These are phyloP conservation scores for Brachionus asplanchnoidis DNA, from an alignment of 1,140 invertebrate genomes.

Conservation along the genomic window DNA sequence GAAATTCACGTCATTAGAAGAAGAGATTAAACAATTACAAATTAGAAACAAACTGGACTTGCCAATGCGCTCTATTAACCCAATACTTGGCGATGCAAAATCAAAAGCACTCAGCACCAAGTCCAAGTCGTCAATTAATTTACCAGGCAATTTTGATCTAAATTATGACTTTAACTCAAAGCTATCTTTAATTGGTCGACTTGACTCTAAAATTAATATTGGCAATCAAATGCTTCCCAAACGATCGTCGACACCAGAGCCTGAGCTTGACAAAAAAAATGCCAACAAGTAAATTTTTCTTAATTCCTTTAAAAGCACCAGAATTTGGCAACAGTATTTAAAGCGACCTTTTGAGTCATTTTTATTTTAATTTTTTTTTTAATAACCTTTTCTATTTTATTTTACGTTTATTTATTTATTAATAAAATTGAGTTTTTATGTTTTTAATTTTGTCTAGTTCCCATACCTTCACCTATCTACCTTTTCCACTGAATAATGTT, in stretches of 20 bases:
- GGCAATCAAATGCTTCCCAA: neutral
- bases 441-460: neutral
- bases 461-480: neutral
- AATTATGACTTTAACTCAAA: neutral
- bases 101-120: neutral
- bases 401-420: neutral
- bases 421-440: slow-evolving; percentile 29
- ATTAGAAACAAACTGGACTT: slow-evolving; percentile 3
- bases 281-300: slow-evolving; percentile 21
- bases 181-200: neutral
- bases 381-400: neutral
- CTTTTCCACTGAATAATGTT: neutral
- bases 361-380: neutral
- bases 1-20: neutral
- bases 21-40: slow-evolving; percentile 32
- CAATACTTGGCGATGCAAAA: neutral
- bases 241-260: slow-evolving; percentile 3
- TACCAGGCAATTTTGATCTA: neutral
- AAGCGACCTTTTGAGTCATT: slow-evolving; percentile 9
- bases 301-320: neutral
- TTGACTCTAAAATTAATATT: neutral
- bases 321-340: neutral
- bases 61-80: neutral
- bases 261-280: slow-evolving; percentile 1
- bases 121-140: neutral